A percentile compares a stretch with the other conserved stretches of the same genome.
phyloP scores from a whole-genome alignment of 2,888 invertebrate species.

The Sarcophaga subvicina region DNA sequence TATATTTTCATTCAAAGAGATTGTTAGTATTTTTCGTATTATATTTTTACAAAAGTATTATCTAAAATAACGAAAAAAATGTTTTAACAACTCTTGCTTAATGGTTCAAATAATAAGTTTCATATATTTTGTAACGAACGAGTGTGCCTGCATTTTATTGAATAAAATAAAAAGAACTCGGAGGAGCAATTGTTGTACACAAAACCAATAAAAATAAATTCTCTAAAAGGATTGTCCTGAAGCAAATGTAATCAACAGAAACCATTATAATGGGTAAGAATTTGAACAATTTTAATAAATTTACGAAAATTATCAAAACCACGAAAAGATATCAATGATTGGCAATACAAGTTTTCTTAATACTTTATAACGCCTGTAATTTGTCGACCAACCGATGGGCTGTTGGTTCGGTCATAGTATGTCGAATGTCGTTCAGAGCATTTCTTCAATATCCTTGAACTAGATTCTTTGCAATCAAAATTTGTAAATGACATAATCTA shows the following conservation, averaged over 20 bases:
- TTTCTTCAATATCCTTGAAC: slow-evolving; percentile 63
- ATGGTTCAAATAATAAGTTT: slow-evolving; percentile 5
- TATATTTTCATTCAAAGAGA: slow-evolving; percentile 45
- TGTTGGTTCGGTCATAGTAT: background rate
- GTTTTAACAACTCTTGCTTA: slow-evolving; percentile 14
- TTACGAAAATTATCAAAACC: background rate
- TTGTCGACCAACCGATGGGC: background rate
- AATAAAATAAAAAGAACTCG: background rate
- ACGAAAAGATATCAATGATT: background rate
- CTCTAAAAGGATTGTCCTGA: slow-evolving; percentile 19
- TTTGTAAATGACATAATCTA: slow-evolving; percentile 61
- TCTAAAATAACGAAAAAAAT: slow-evolving; percentile 19
- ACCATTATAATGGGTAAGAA: slow-evolving; percentile 38
- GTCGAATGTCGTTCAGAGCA: background rate
- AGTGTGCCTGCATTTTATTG: slow-evolving; percentile 18
- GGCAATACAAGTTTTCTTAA: too few relatives aligned
- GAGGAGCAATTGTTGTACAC: slow-evolving; percentile 7
- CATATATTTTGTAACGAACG: slow-evolving; percentile 4
- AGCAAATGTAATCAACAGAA: slow-evolving; percentile 12
- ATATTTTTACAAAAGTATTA: slow-evolving; percentile 46
- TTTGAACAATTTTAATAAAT: background rate
- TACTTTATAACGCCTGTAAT: background rate
- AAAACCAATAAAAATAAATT: slow-evolving; percentile 4
- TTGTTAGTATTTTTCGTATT: slow-evolving; percentile 39
- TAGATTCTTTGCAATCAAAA: slow-evolving; percentile 51